A percentile compares a stretch with the other conserved stretches of the same genome.
Conservation (phyloP, 2,113 vertebrate species). For the Heloderma charlesbogerti region DNA sequence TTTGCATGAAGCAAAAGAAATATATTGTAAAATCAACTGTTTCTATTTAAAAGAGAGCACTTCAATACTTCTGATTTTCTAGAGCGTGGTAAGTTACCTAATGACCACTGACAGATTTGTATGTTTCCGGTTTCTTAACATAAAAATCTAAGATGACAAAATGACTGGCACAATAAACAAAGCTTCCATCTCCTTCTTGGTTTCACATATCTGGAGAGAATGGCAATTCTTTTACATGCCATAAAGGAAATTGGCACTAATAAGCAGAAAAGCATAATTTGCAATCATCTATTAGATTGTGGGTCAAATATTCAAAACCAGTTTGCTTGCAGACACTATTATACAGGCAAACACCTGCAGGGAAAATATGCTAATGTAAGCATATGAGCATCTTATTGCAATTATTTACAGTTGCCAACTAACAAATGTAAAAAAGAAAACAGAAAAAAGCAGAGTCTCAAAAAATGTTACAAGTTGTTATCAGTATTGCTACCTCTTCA, state of each 20-base stretch:
- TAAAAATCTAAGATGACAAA: conserved; percentile 23
- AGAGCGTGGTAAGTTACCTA: not conserved
- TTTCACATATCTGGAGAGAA: not conserved
- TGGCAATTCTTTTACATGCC: not conserved
- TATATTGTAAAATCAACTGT: not conserved
- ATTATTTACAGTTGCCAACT: not conserved
- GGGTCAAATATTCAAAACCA: conserved; percentile 11
- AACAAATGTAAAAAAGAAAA: not conserved
- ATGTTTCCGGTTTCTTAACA: conserved; percentile 8
- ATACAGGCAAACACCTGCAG: conserved; percentile 9
- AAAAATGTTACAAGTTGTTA: not conserved
- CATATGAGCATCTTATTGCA: not conserved
- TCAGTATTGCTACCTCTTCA: not conserved
- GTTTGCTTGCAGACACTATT: not conserved
- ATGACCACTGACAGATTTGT: not conserved
- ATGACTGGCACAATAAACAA: conserved; percentile 2
- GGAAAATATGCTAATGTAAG: not conserved
- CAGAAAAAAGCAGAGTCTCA: too few species aligned
- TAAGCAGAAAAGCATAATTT: not conserved
- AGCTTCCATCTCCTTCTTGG: not conserved
- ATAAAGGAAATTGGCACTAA: not conserved
- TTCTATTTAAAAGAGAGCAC: not conserved
- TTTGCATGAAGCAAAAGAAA: not conserved
- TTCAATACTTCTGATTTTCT: not conserved
- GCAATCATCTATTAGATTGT: not conserved